A percentile compares a stretch with the other conserved stretches of the same genome.
Conservation (phyloP, 2,888 invertebrate genomes). For the Acanthosoma haemorrhoidale region DNA sequence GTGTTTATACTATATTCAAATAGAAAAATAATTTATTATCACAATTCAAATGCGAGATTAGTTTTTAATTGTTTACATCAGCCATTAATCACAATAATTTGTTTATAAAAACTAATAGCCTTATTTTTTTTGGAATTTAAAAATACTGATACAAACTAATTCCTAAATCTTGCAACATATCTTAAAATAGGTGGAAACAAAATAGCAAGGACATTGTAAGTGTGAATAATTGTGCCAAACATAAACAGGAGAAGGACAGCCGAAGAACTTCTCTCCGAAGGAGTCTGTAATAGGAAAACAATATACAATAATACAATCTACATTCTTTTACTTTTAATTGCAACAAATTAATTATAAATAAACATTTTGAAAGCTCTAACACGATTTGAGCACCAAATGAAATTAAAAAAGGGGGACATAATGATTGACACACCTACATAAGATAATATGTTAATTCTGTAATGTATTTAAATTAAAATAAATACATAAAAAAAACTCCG, state of each 20-base stretch:
- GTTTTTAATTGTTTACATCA: neutral
- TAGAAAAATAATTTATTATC: slow-evolving; percentile 14
- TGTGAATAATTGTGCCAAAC: slow-evolving; percentile 17
- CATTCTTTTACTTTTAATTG: neutral
- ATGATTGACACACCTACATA: too few species aligned
- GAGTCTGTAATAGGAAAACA: slow-evolving; percentile 32
- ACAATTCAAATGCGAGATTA: neutral
- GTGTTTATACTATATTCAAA: too few species aligned
- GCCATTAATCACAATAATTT: too few species aligned
- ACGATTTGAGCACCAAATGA: neutral
- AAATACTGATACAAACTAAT: neutral
- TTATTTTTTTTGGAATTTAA: neutral
- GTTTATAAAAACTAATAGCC: too few species aligned
- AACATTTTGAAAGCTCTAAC: neutral
- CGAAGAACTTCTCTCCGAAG: slow-evolving; percentile 32
- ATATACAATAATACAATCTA: slow-evolving; percentile 15
- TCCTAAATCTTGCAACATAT: slow-evolving; percentile 11
- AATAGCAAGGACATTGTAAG: slow-evolving; percentile 20
- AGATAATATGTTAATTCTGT: too few species aligned
- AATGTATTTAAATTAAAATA: too few species aligned
- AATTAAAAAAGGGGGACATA: neutral
- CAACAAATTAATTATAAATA: neutral
- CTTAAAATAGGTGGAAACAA: neutral
- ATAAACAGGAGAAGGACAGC: slow-evolving; percentile 33
- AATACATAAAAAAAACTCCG: too few species aligned